phyloP scores from a whole-genome alignment of 2,113 vertebrate species.

The Ptilorrhoa leucosticta region DNA sequence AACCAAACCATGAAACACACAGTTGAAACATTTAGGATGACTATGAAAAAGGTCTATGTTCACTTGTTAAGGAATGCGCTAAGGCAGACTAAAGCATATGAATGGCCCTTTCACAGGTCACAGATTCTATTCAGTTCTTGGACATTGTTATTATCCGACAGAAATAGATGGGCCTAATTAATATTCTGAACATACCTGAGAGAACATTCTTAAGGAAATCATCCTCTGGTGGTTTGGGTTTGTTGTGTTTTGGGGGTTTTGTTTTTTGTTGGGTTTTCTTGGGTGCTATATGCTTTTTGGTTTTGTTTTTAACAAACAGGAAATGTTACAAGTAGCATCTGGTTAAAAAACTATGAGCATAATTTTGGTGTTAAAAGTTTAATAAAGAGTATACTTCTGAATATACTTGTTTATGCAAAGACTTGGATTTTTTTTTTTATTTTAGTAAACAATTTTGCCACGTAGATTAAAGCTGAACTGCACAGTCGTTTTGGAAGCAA shows the following conservation, averaged over 20 bases:
- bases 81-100: slow-evolving; percentile 88
- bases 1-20: slow-evolving; percentile 79
- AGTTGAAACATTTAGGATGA: slow-evolving; percentile 87
- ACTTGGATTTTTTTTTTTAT: neutral
- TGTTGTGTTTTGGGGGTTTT: slow-evolving; percentile 32
- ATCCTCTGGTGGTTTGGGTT: slow-evolving; percentile 73
- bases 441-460: slow-evolving; percentile 42
- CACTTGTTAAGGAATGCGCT: slow-evolving; percentile 86
- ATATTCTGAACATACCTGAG: slow-evolving; percentile 96
- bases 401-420: slow-evolving; percentile 55
- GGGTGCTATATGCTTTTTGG: neutral
- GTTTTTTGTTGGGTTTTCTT: slow-evolving; percentile 7
- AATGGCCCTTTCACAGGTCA: slow-evolving; percentile 98
- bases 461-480: slow-evolving; percentile 65
- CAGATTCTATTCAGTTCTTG: slow-evolving; percentile 87
- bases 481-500: slow-evolving; percentile 57
- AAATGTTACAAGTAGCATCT: slow-evolving; percentile 55
- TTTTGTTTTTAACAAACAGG: slow-evolving; percentile 42
- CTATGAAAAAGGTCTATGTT: slow-evolving; percentile 91
- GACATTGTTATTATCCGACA: slow-evolving; percentile 93
- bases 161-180: slow-evolving; percentile 97
- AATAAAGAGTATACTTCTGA: slow-evolving; percentile 46
- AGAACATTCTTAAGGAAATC: slow-evolving; percentile 88
- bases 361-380: slow-evolving; percentile 54
- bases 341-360: slow-evolving; percentile 52